Base-by-base conservation (phyloP, 2,888 invertebrate species). In the Nesidiocoris tenuis region DNA sequence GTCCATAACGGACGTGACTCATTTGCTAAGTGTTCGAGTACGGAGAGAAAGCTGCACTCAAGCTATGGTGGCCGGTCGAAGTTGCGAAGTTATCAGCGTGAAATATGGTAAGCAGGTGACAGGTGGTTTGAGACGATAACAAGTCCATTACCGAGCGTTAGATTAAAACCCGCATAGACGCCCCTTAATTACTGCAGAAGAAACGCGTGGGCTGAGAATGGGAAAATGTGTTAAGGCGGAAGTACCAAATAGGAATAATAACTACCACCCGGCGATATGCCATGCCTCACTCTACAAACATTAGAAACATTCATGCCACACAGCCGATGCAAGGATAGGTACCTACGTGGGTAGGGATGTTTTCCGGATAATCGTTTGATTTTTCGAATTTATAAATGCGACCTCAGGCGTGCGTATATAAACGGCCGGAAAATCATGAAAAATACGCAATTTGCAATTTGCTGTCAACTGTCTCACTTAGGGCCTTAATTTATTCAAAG, bases 61-160 rank as follows among this genome's bases (percentile, higher is more conserved):
- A 39, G 39, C 39, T 39, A 39, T 12, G 39, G 39, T 39, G 39
- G 39, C 39, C 39, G 39, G 3, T 39, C 39, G 5, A 39, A 39
- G 39, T 39, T 12, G 25, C 61, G 54, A 61, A 39, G 61, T 72
- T 61, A 72, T 61, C 72, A 39, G 24, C 61, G 72, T 72, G 72
- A 72, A 72, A 61, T 72, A 72, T 72, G 72, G 72, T 61, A 63
- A 72, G 63, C 72, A 63, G 74, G 66, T 66, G 74, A 75, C 74
- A 75, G 74, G 74, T 75, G 74, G 74, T 57, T 75, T 66, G 25
- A 59, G 66, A 75, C 39, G 74, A 75, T 75, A 75, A 75, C 74
- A 59, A 75, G 74, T 75, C 74, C 74, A 75, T 75, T 75, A 66
- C 57, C 66, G 54, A 1, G 55, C 65, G 55, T 65, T 66, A 23